These are phyloP conservation scores for Anoncus sp. DNA, from an alignment of 2,888 invertebrate species.

Conservation along the genomic window DNA sequence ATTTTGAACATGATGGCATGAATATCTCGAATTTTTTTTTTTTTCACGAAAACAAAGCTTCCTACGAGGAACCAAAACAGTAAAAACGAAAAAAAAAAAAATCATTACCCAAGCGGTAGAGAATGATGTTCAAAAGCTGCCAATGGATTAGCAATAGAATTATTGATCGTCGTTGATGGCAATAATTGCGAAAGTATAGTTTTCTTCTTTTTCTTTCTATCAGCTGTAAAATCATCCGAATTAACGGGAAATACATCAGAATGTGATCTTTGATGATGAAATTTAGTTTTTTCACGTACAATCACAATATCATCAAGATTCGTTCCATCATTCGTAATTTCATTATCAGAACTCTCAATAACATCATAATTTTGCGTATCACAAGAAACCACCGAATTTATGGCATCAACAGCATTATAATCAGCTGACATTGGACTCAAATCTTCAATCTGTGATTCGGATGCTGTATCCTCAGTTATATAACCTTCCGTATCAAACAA, in stretches of 20 bases:
- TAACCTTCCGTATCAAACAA: constrained; percentile 80
- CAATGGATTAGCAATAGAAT: constrained; percentile 86
- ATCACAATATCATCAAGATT: constrained; percentile 78
- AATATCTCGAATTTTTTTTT: too few relatives aligned
- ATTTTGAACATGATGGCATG: too few relatives aligned
- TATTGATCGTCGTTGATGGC: constrained; percentile 84
- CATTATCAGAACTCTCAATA: constrained; percentile 77
- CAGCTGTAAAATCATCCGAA: constrained; percentile 76
- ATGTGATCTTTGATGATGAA: constrained; percentile 81
- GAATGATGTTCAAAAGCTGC: constrained; percentile 89
- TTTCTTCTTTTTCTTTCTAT: constrained; percentile 86
- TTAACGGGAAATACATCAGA: constrained; percentile 80
- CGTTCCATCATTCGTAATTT: constrained; percentile 69
- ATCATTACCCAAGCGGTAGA: constrained; percentile 85
- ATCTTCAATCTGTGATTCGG: constrained; percentile 81
- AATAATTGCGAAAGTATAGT: constrained; percentile 88
- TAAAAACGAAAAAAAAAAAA: constrained; percentile 58
- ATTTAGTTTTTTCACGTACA: constrained; percentile 66
- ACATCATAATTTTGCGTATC: constrained; percentile 68
- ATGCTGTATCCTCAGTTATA: constrained; percentile 79
- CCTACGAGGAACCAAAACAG: too few relatives aligned
- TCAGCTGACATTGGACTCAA: constrained; percentile 80
- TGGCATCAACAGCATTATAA: constrained; percentile 80
- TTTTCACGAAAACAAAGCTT: too few relatives aligned
- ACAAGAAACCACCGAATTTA: constrained; percentile 70